A percentile compares a stretch with the other conserved stretches of the same genome.
Evolutionary conservation across 92 coral and sea anemone genomes (phyloP).

Genomic region (Metridium senile): DNA sequence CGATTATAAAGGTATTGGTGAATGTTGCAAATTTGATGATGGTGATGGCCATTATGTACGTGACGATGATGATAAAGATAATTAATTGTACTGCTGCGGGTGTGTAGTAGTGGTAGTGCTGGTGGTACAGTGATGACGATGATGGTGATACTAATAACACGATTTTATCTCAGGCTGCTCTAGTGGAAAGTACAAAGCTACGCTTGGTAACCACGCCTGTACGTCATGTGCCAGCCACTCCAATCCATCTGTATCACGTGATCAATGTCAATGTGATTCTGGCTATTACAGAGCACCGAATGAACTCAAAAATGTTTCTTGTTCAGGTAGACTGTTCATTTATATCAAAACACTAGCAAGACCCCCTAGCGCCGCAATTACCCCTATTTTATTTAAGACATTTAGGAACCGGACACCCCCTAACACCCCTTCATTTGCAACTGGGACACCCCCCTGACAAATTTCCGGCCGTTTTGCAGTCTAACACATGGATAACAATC

Average conservation of each 20-base stretch:
- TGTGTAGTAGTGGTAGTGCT: too few relatives aligned
- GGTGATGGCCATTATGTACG: background rate
- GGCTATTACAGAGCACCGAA: conserved; percentile 63
- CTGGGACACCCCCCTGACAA: too few relatives aligned
- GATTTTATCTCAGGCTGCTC: conserved; percentile 41
- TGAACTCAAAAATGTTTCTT: conserved; percentile 43
- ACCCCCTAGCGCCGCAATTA: too few relatives aligned
- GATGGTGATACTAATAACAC: background rate
- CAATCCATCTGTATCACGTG: conserved; percentile 30
- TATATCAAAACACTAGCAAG: background rate
- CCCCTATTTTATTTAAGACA: too few relatives aligned
- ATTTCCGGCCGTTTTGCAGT: too few relatives aligned
- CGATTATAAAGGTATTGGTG: background rate
- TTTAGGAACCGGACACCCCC: too few relatives aligned
- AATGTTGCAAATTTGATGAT: too few relatives aligned
- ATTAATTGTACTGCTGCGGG: too few relatives aligned
- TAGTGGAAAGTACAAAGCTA: conserved; percentile 38
- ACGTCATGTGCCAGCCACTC: conserved; percentile 56
- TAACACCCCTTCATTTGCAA: too few relatives aligned
- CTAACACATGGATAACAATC: too few relatives aligned
- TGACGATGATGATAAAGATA: background rate
- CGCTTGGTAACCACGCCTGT: conserved; percentile 58
- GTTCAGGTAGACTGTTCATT: conserved; percentile 55
- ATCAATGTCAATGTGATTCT: conserved; percentile 52
- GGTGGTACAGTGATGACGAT: background rate